A percentile compares a stretch with the other conserved stretches of the same genome.
Conservation (phyloP, 53 echinoderm and acorn worm species). For the Crossaster papposus region DNA sequence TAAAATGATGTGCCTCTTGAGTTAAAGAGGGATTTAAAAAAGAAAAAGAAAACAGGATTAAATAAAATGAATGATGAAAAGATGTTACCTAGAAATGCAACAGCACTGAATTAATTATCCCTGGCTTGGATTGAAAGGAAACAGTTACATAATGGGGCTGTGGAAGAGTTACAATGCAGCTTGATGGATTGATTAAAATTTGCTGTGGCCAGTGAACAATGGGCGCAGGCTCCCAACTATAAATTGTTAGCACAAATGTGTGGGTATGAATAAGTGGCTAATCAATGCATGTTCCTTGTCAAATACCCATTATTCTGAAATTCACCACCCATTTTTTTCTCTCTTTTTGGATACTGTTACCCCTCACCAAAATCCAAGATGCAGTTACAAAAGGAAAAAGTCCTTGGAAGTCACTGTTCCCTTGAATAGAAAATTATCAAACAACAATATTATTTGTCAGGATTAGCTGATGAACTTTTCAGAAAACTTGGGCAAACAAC, state of each 20-base stretch:
- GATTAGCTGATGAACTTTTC: conserved; percentile 10
- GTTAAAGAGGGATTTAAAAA: conserved; percentile 5
- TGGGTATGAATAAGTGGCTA: conserved; percentile 16
- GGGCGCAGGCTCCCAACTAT: conserved; percentile 23
- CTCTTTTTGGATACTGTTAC: background rate
- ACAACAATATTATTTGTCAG: conserved; percentile 6
- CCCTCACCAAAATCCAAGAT: background rate
- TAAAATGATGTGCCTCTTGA: conserved; percentile 3
- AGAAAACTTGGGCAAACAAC: background rate
- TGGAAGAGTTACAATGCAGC: conserved; percentile 17
- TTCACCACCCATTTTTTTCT: background rate
- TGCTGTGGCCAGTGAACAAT: conserved; percentile 28
- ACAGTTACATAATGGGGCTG: conserved; percentile 12
- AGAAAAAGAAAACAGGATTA: background rate
- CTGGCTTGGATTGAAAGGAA: background rate
- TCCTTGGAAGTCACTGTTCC: background rate
- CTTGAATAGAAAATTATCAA: background rate
- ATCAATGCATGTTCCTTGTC: conserved; percentile 19
- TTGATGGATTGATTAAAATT: conserved; percentile 55
- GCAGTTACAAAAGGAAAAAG: background rate
- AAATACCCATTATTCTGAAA: conserved; percentile 10
- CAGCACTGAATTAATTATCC: conserved; percentile 51
- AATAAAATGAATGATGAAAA: conserved; percentile 45
- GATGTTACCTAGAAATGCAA: conserved; percentile 47
- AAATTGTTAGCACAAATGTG: conserved; percentile 31